Base-by-base conservation (phyloP, 1,140 invertebrate genomes). In the Drosophila erecta region DNA sequence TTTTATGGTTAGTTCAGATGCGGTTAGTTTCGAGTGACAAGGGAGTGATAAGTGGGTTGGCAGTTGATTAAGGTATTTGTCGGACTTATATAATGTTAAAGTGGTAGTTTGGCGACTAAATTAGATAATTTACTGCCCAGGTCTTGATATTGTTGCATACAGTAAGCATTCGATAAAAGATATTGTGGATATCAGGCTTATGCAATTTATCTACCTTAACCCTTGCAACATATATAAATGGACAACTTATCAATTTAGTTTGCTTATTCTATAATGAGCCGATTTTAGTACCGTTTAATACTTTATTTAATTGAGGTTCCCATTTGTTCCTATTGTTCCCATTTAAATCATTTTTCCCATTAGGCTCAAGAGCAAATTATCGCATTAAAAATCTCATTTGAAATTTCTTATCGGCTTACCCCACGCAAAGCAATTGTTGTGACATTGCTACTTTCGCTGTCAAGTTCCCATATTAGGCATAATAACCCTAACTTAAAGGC, bases 21-120 rank as follows among this genome's bases (percentile, higher is more conserved):
- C 60, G 43, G 43, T 64, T 74, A 33, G 70, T 44, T 74, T 46
- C 35, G 41, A 65, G 53, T 76, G 60, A 47, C 72, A 58, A 75
- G 46, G 47, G 46, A 60, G 67, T 74, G 71, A 66, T 75, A 66
- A 66, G 60, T 76, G 60, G 60, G 41, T 43, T 59, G 47, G 20
- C 40, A 38, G 27, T 53, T 56, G 71, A 75, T 75, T 58, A 49
- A 24, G 50, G 33, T 30, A 15, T 24, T 66, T 40, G 4, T 40
- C 14, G 27, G 11, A 14, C 40, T 69, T 70, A n/a, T 55, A n/a
- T 38, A 70, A 70, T 22, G 24, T 41, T 30, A 10, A 35, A 46
- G 62, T 3, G 37, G 7, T n/a, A 0, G 53, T 38, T 41, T 30
- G 24, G 59, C 14, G 30, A 59, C 37, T 15, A 61, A 41, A 22